These are phyloP conservation scores for Dendrocincla fuliginosa DNA, from an alignment of 2,797 vertebrate species.

Conservation along the genomic window DNA sequence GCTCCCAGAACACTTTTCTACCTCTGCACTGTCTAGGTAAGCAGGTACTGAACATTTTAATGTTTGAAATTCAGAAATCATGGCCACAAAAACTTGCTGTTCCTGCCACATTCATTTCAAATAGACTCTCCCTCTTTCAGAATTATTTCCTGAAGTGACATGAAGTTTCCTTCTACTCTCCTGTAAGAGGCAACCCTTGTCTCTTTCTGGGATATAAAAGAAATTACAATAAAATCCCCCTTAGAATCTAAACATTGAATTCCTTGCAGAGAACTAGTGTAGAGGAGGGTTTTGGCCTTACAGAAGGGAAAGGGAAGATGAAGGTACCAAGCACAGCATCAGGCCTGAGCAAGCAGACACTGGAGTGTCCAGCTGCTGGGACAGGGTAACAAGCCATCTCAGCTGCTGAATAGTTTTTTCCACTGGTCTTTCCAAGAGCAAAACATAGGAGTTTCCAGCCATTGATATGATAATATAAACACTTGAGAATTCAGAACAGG, in stretches of 20 bases:
- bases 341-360: neutral
- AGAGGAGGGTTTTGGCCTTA: neutral
- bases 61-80: neutral
- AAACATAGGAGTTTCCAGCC: slow-evolving; percentile 8
- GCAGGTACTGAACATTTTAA: neutral
- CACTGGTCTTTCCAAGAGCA: neutral
- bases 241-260: neutral
- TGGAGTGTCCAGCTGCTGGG: neutral
- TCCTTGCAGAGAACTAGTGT: neutral
- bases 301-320: neutral
- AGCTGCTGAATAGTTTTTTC: neutral
- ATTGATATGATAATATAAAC: slow-evolving; percentile 6
- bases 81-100: neutral
- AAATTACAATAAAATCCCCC: neutral
- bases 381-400: neutral
- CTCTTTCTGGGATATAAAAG: neutral
- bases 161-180: neutral
- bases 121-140: neutral
- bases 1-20: neutral
- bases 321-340: neutral
- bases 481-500: neutral
- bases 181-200: neutral
- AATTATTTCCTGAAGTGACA: neutral
- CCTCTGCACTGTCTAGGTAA: neutral
- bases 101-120: neutral